These are phyloP conservation scores for Clupea harengus DNA, from an alignment of 2,113 vertebrate species.

Conservation along the genomic window DNA sequence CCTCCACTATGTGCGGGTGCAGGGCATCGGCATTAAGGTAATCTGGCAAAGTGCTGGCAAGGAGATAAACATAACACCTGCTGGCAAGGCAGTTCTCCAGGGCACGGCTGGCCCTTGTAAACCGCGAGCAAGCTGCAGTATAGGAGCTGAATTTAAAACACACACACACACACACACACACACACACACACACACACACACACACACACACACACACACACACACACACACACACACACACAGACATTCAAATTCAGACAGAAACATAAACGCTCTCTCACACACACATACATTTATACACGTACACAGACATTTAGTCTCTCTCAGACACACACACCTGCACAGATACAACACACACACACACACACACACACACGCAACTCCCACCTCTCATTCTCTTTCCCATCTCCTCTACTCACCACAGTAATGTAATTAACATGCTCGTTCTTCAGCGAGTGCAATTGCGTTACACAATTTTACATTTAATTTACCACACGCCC, in stretches of 20 bases:
- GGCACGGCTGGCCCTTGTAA: slow-evolving; percentile 59
- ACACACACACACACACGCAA: background rate
- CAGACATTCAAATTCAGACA: background rate
- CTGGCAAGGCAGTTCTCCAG: slow-evolving; percentile 44
- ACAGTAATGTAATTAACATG: slow-evolving; percentile 67
- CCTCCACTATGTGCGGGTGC: slow-evolving; percentile 46
- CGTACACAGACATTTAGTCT: background rate
- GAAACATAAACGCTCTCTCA: background rate
- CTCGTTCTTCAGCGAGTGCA: slow-evolving; percentile 60
- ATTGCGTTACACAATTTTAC: slow-evolving; percentile 64
- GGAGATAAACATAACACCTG: slow-evolving; percentile 62
- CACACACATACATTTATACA: background rate
- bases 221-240: slow-evolving; percentile 11
- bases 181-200: background rate
- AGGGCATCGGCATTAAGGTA: slow-evolving; percentile 52
- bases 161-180: background rate
- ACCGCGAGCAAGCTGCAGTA: background rate
- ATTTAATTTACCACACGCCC: slow-evolving; percentile 65
- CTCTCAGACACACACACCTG: background rate
- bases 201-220: background rate
- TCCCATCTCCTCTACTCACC: slow-evolving; percentile 38
- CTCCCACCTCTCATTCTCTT: background rate
- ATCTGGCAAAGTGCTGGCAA: slow-evolving; percentile 67
- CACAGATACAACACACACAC: background rate
- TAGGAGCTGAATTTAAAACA: slow-evolving; percentile 45